Base-by-base conservation (phyloP, 1,140 invertebrate genomes). In the Phenacoccus solenopsis region DNA sequence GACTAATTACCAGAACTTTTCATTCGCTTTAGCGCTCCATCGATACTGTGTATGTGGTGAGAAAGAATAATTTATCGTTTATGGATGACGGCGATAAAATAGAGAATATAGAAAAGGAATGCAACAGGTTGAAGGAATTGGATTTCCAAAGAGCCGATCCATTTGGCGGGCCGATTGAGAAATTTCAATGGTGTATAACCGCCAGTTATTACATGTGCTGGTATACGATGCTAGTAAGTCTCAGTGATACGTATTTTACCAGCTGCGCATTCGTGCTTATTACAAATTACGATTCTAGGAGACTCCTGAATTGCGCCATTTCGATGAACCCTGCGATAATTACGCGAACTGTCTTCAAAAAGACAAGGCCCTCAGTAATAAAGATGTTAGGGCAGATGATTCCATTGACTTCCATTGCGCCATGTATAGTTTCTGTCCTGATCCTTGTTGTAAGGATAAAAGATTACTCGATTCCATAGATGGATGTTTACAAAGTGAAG, bases 181-280 rank as follows among this genome's bases (percentile, higher is more conserved):
- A 82, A 71, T 86, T 84, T 72, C 81, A 83, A 74, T 87, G 85
- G 85, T 76, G 83, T 27, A 81, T 80, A 0, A 82, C 83, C 1
- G 84, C 84, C 1, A 82, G 82, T 73, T 87, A 86, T 76, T 87
- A 82, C 75, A 85, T 87, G 84, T 87, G 85, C 73, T 84, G 82
- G 82, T 84, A 81, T 74, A 84, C 85, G 49, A 84, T 87, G 82
- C 77, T 81, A 21, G 80, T 73, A 64, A 72, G 21, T 20, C 20
- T 5, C 30, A 7, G 30, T 13, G 13, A 32, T 32, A 5, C 13
- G 30, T 13, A 32, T 32, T 32, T 32, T 5, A 32, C 13, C 13
- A 7, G 30, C 30, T 32, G 13, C 30, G 30, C 5, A 13, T 32
- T 32, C 5, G 30, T 32, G 30, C 30, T 32, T 5, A 32, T 32